Evolutionary conservation across 1,140 invertebrate species (phyloP).

Genomic region (Papilio xuthus): DNA sequence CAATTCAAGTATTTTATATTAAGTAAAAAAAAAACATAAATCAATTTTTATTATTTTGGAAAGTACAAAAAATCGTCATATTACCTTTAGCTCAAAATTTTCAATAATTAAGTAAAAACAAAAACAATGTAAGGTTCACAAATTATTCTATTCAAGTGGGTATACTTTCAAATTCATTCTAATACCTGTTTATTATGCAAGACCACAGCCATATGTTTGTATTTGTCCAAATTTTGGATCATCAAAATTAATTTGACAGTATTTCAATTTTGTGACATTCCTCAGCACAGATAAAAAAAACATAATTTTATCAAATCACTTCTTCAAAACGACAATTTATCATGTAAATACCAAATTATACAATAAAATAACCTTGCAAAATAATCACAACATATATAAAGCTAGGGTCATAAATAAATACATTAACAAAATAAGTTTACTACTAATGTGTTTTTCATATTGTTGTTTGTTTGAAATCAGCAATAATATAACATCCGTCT

Average conservation of each 20-base stretch:
- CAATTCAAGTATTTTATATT: not conserved
- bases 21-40: not conserved
- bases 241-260: not conserved
- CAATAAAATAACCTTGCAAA: conserved; percentile 11
- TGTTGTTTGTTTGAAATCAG: not conserved
- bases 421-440: too few species aligned
- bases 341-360: not conserved
- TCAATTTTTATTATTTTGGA: not conserved
- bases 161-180: not conserved
- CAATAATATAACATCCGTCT: not conserved
- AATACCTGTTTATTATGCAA: not conserved
- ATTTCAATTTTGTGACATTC: not conserved
- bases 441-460: too few species aligned
- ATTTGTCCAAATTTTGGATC: not conserved
- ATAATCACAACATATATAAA: conserved; percentile 13
- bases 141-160: not conserved
- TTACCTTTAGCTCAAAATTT: not conserved
- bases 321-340: not conserved
- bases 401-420: conserved; percentile 26
- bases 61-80: not conserved
- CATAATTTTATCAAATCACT: not conserved
- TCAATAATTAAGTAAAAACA: not conserved
- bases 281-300: not conserved
- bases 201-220: not conserved
- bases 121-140: not conserved